Evolutionary conservation across 2,797 vertebrate genomes (phyloP).

Genomic region (Columba guinea): DNA sequence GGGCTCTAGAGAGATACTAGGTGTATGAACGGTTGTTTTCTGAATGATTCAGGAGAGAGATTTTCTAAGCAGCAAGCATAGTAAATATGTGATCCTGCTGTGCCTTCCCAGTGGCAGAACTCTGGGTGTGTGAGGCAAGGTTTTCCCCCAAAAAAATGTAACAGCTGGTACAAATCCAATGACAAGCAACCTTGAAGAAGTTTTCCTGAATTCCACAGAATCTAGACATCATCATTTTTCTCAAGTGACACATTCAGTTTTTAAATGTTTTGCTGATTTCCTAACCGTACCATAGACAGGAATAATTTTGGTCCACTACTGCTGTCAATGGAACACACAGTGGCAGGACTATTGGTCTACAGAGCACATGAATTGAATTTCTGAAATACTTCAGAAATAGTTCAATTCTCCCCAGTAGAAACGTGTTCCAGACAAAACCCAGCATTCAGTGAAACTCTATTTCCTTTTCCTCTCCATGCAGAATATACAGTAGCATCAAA

Average conservation of each 20-base stretch:
- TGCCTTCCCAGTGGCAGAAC: background rate
- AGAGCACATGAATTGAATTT: background rate
- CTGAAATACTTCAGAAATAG: background rate
- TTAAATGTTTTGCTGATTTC: background rate
- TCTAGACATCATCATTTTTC: background rate
- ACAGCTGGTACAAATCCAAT: background rate
- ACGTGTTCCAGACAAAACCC: background rate
- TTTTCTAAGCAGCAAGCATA: background rate
- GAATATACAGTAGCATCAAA: background rate
- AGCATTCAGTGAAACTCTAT: background rate
- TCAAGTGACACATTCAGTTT: background rate
- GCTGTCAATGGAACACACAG: background rate
- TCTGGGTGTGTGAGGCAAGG: background rate
- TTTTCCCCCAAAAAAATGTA: background rate
- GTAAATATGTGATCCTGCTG: background rate
- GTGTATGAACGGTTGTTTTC: background rate
- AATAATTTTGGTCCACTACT: background rate
- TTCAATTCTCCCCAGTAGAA: background rate
- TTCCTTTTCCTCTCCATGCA: background rate
- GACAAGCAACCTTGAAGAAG: background rate
- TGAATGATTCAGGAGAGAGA: background rate
- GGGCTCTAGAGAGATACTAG: background rate
- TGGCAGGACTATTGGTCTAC: background rate
- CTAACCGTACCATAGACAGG: background rate
- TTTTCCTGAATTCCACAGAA: background rate